These are phyloP conservation scores for Sphaerophoria taeniata DNA, from an alignment of 2,888 invertebrate genomes.

Conservation along the genomic window DNA sequence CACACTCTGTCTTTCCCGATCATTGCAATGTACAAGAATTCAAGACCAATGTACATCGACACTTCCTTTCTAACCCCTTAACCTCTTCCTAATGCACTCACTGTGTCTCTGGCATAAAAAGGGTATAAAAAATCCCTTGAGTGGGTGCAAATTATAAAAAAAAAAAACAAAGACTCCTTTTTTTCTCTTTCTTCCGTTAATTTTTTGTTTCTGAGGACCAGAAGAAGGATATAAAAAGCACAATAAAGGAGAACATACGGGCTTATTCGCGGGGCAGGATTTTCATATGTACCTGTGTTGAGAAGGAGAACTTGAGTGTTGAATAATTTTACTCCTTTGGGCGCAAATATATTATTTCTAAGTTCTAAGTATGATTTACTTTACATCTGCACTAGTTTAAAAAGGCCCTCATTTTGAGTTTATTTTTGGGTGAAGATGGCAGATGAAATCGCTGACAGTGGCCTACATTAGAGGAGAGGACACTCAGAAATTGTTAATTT, in stretches of 20 bases:
- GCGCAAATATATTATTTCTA: constrained; percentile 58
- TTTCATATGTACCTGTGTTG: constrained; percentile 54
- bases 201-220: no score
- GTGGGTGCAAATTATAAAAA: no score
- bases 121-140: no score
- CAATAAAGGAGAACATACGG: constrained; percentile 66
- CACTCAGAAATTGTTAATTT: constrained; percentile 3
- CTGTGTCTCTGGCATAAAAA: no score
- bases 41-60: no score
- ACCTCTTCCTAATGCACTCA: no score
- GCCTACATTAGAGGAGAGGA: background rate
- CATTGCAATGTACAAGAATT: no score
- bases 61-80: no score
- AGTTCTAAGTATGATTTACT: constrained; percentile 60
- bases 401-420: constrained; percentile 25
- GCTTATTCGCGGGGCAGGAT: constrained; percentile 40
- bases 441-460: constrained; percentile 15
- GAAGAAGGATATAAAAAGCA: constrained; percentile 39
- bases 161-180: no score
- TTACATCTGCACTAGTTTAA: constrained; percentile 57
- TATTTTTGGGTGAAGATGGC: constrained; percentile 9
- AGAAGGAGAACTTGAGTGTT: constrained; percentile 46
- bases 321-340: constrained; percentile 62
- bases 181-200: no score
- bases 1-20: no score